Conservation (phyloP, 2,888 invertebrate genomes). For the Amphiduros pacificus region DNA sequence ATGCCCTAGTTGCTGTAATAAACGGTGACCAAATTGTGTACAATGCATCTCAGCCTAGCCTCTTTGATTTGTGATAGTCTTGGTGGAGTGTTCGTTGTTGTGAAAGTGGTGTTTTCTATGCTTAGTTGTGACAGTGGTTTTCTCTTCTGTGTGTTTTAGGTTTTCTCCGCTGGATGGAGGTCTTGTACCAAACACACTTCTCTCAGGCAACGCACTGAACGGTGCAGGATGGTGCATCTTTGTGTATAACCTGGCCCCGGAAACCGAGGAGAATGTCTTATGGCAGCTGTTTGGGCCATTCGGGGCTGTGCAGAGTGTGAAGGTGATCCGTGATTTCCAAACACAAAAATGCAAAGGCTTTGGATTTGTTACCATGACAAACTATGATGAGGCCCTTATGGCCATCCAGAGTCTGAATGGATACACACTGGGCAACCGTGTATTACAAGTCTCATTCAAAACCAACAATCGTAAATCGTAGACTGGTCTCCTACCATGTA, state of each 20-base stretch:
- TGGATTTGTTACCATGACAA: conserved; percentile 98
- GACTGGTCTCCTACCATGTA: too few species aligned
- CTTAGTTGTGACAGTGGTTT: too few species aligned
- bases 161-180: conserved; percentile 56
- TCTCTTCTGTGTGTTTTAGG: conserved; percentile 31
- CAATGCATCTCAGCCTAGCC: too few species aligned
- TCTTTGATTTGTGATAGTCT: too few species aligned
- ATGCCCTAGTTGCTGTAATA: too few species aligned
- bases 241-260: conserved; percentile 88
- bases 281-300: conserved; percentile 97
- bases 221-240: conserved; percentile 83
- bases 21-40: too few species aligned
- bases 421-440: conserved; percentile 91
- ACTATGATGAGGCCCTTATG: conserved; percentile 94
- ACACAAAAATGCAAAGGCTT: conserved; percentile 98
- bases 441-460: conserved; percentile 97
- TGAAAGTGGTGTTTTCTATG: too few species aligned
- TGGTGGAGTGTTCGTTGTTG: too few species aligned
- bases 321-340: conserved; percentile 92
- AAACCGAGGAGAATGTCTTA: conserved; percentile 86
- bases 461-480: conserved; percentile 68
- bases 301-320: conserved; percentile 95
- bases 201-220: conserved; percentile 46
- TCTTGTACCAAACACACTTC: conserved; percentile 49
- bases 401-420: conserved; percentile 96